A percentile compares a stretch with the other conserved stretches of the same genome.
Evolutionary conservation across 2,888 invertebrate species (phyloP).

Genomic region (Dicranocentrus wangi): DNA sequence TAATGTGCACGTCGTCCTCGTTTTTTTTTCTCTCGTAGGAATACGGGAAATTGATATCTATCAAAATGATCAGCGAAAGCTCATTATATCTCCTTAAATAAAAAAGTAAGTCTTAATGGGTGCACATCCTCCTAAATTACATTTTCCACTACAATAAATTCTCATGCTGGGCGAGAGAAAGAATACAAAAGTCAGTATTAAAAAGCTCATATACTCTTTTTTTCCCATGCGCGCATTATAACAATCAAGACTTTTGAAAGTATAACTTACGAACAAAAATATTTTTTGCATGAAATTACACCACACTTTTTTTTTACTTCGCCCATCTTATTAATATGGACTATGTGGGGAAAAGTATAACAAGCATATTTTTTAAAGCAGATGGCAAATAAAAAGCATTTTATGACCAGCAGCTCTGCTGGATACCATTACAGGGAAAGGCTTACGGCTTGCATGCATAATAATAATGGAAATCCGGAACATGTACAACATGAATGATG

Average conservation of each 20-base stretch:
- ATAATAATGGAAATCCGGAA: constrained; percentile 53
- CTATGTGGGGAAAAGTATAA: no score
- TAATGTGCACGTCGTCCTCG: not conserved
- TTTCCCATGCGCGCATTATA: no score
- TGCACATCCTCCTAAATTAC: not conserved
- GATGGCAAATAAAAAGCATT: constrained; percentile 48
- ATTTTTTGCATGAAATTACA: no score
- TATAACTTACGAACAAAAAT: no score
- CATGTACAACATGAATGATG: not conserved
- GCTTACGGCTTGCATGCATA: constrained; percentile 52
- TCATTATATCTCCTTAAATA: not conserved
- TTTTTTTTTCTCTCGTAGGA: not conserved
- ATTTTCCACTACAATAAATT: not conserved
- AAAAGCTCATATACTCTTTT: no score
- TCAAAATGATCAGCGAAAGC: not conserved
- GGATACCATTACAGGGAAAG: constrained; percentile 47
- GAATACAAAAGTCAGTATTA: no score
- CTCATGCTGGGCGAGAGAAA: no score
- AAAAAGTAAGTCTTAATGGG: not conserved
- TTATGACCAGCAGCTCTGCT: constrained; percentile 55
- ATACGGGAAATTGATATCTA: no score
- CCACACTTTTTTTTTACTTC: not conserved
- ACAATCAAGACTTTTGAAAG: no score
- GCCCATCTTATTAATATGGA: not conserved
- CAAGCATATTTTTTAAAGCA: constrained; percentile 39